These are phyloP conservation scores for Nasonia oneida DNA, from an alignment of 2,888 invertebrate species.

Conservation along the genomic window DNA sequence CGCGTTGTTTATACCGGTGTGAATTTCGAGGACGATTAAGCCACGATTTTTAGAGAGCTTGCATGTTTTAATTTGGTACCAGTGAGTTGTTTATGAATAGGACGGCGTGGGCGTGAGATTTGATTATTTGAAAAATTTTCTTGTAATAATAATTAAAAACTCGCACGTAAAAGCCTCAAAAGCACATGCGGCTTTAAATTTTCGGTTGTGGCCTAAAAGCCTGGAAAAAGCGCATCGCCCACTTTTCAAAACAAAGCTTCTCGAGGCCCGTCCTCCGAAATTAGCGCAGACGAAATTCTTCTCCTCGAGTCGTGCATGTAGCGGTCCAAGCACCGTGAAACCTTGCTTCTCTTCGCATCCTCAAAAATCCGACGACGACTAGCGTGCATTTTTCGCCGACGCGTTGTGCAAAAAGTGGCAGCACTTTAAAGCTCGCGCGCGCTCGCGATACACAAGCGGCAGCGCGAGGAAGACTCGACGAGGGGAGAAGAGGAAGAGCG, in stretches of 20 bases:
- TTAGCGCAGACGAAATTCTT: background rate
- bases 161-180: background rate
- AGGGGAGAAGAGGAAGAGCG: background rate
- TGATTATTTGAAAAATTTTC: background rate
- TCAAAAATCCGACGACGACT: conserved; percentile 12
- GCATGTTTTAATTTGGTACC: conserved; percentile 22
- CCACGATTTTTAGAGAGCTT: background rate
- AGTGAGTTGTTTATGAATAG: background rate
- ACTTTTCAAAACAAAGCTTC: background rate
- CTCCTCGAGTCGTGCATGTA: background rate
- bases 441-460: conserved; percentile 24
- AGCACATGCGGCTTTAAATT: background rate
- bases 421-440: conserved; percentile 29
- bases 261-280: background rate
- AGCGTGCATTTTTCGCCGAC: background rate
- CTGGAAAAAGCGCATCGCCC: background rate
- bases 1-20: background rate
- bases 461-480: background rate
- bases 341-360: background rate
- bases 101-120: background rate
- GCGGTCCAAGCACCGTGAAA: conserved; percentile 25
- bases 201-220: background rate
- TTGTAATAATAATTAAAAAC: background rate
- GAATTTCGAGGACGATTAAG: conserved; percentile 23
- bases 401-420: conserved; percentile 7